phyloP scores from a whole-genome alignment of 2,797 vertebrate species.

The Microctenopoma stevenorrisi region DNA sequence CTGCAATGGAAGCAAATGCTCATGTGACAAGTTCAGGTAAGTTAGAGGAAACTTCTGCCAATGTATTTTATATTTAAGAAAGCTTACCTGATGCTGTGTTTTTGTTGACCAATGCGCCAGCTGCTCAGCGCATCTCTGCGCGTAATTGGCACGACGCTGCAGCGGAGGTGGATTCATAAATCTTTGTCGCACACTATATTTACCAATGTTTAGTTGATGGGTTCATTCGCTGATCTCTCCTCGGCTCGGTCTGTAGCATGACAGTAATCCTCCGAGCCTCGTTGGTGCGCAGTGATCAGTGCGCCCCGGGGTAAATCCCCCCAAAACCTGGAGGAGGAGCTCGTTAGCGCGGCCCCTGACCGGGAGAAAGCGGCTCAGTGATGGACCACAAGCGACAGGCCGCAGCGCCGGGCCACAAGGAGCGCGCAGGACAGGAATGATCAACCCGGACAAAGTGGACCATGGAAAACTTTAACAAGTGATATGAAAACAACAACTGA shows the following conservation, averaged over 20 bases:
- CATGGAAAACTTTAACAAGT: conserved; percentile 46
- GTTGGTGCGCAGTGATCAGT: conserved; percentile 57
- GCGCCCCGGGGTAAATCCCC: conserved; percentile 76
- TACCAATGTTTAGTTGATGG: conserved; percentile 6
- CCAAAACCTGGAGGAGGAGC: conserved; percentile 70
- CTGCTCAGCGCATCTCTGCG: conserved; percentile 48
- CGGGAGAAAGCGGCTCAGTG: conserved; percentile 64
- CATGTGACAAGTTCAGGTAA: background rate
- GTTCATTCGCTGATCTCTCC: conserved; percentile 39
- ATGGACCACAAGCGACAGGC: conserved; percentile 82
- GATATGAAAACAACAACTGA: conserved; percentile 48
- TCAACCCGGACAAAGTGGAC: conserved; percentile 49
- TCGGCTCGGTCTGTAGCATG: conserved; percentile 54
- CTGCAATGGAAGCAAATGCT: background rate
- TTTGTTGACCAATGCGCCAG: background rate
- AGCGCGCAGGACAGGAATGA: conserved; percentile 41
- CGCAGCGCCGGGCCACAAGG: conserved; percentile 59
- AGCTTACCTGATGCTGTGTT: conserved; percentile 47
- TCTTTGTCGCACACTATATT: conserved; percentile 6
- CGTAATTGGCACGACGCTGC: conserved; percentile 46
- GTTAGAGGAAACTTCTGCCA: background rate
- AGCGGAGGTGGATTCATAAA: conserved; percentile 44
- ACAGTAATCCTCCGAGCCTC: conserved; percentile 60
- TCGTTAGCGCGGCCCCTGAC: conserved; percentile 82
- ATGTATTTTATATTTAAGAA: background rate